Conservation (phyloP, 2,888 invertebrate genomes). For the Argyresthia albistria region DNA sequence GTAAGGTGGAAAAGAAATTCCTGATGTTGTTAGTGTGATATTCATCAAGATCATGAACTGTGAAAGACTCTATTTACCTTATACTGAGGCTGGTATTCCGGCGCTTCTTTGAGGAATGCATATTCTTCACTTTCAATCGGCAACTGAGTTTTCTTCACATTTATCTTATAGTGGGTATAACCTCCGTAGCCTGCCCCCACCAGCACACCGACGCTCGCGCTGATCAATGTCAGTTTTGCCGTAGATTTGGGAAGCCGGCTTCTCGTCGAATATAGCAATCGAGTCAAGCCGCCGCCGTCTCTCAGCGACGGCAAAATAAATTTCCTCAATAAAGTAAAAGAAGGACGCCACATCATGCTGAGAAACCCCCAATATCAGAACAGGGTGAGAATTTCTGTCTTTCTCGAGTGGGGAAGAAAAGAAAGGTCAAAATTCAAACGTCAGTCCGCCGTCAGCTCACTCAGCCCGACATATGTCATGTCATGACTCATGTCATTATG, state of each 20-base stretch:
- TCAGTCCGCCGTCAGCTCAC: too few relatives aligned
- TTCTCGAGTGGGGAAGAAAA: background rate
- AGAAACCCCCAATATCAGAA: slow-evolving; percentile 2
- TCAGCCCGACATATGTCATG: too few relatives aligned
- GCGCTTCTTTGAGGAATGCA: slow-evolving; percentile 52
- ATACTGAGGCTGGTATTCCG: slow-evolving; percentile 65
- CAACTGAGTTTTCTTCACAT: slow-evolving; percentile 32
- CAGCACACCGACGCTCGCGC: slow-evolving; percentile 72
- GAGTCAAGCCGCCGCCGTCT: slow-evolving; percentile 34
- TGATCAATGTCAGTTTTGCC: slow-evolving; percentile 67
- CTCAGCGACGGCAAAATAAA: slow-evolving; percentile 36
- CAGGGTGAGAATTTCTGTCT: background rate
- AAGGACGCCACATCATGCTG: slow-evolving; percentile 52
- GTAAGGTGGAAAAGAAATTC: too few relatives aligned
- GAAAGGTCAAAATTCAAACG: background rate
- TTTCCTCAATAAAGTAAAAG: slow-evolving; percentile 41
- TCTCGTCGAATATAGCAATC: slow-evolving; percentile 42
- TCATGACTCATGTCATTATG: too few relatives aligned
- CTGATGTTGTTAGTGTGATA: too few relatives aligned
- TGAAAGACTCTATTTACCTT: slow-evolving; percentile 32
- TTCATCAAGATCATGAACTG: too few relatives aligned
- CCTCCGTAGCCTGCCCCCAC: slow-evolving; percentile 70
- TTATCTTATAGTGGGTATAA: slow-evolving; percentile 63
- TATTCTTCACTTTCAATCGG: slow-evolving; percentile 48
- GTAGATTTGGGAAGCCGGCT: slow-evolving; percentile 46